Conservation (phyloP, 2,797 vertebrate genomes). For the Threskiornis aethiopicus region DNA sequence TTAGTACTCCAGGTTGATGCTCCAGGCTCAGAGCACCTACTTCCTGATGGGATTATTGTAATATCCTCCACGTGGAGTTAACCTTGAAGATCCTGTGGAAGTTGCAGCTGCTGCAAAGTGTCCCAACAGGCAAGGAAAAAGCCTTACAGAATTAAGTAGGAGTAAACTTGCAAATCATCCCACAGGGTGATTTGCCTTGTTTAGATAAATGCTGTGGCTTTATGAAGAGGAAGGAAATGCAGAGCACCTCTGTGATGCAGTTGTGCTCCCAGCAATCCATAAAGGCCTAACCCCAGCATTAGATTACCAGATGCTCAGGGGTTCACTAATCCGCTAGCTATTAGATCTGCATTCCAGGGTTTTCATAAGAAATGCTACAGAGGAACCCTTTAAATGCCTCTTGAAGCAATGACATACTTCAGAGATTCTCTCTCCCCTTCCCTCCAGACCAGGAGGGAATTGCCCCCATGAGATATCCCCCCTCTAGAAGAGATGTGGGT, state of each 20-base stretch:
- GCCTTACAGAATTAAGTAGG: neutral
- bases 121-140: neutral
- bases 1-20: neutral
- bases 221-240: neutral
- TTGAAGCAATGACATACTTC: neutral
- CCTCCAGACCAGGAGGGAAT: neutral
- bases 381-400: neutral
- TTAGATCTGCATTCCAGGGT: constrained; percentile 16
- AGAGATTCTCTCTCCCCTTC: neutral
- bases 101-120: neutral
- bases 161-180: neutral
- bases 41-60: neutral
- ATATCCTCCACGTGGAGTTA: neutral
- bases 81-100: neutral
- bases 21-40: neutral
- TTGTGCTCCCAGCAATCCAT: neutral
- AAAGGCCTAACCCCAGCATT: neutral
- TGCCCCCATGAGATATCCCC: accelerated
- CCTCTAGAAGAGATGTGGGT: neutral
- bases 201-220: neutral
- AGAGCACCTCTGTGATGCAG: neutral
- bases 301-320: constrained; percentile 16
- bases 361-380: constrained; percentile 10
- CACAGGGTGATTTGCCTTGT: neutral
- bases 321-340: neutral